Evolutionary conservation across 2,888 invertebrate species (phyloP), one percentile per base, ranked within the genome.

Genomic region (Drosophila paranaensis): DNA sequence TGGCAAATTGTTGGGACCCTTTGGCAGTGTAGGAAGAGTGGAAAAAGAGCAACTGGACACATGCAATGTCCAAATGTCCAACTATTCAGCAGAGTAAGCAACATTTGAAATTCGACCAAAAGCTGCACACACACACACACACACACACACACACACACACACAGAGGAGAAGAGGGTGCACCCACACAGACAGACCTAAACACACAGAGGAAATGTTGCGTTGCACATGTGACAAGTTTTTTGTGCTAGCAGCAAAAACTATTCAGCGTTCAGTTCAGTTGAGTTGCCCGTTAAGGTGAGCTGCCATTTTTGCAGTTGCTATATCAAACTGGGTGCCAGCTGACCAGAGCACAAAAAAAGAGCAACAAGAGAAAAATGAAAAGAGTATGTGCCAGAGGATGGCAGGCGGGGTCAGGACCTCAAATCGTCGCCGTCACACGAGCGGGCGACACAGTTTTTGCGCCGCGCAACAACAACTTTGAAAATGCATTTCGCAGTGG

Each of bases 81-180:
- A 79, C 77, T 70, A 79, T 85, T 85, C 80, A 72, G 84, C 89
- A 79, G 76, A 74, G 89, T 88, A 88, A 84, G 84, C 87, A 86
- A 81, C 81, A 87, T 89, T 89, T 83, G 89, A 88, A 88, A 84
- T 81, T 88, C 89, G 84, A 89, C 81, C 74, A 81, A 76, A 72
- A 83, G 70, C 73, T 67, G 65, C 58, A 76, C 73, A 82, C n/a
- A n/a, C 27, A 40, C 30, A 58, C 6, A 25, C 51, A 35, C 39
- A 60, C 4, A 20, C 16, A 27, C 50, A 35, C 30, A 46, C 33
- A 51, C 20, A 5, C 35, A 51, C 13, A 70, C 67, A 66, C 67
- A 68, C 70, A 66, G 71, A 79, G 86, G 80, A 88, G 11, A 16
- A 6, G 50, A n/a, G 35, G 11, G 14, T 14, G 30, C 40, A 53